Base-by-base conservation (phyloP, 1,140 invertebrate genomes). In the Tyrophagus putrescentiae region DNA sequence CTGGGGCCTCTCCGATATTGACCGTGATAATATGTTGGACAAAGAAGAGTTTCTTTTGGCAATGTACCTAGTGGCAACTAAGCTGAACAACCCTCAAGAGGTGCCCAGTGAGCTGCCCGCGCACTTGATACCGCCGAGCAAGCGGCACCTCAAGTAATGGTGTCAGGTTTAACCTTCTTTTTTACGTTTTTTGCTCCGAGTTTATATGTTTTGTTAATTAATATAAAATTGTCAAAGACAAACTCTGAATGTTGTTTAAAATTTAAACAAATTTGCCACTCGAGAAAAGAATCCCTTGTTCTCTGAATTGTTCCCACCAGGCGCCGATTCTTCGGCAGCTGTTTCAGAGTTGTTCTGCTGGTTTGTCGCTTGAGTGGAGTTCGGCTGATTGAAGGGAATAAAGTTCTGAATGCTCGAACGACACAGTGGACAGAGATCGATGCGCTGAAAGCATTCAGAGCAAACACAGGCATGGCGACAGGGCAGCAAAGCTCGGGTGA, bases 41-140 rank as follows among this genome's bases (percentile, higher is more conserved):
- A 71, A 79, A 0, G 95, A 98, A 68, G 96, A 99, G 76, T 99
- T 98, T 76, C 94, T 95, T 16, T 78, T 99, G 48, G 92, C 95
- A 1, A 94, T 95, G 84, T 93, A 99, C 77, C 80, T 99, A 69
- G 97, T 98, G 66, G 84, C 86, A 66, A 82, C 94, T 28, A 93
- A 94, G 77, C 77, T 93, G 56, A 87, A 93, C 64, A 92, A 91
- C 45, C 84, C 93, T 72, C n/a, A n/a, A n/a, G 95, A 99, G 72
- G 74, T 99, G 62, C 96, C 96, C 1, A 70, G 78, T 5, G 81
- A 86, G 64, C 76, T 99, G 65, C 96, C 96, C 0, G 78, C 82
- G 39, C 96, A 99, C 76, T 79, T 99, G 62, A 75, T 98, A 62
- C 96, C 96, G 44, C 96, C 96, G 61, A 27, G 13, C 3, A 54